Evolutionary conservation across 2,797 vertebrate genomes (phyloP).

Genomic region (Pipistrellus pipistrellus): DNA sequence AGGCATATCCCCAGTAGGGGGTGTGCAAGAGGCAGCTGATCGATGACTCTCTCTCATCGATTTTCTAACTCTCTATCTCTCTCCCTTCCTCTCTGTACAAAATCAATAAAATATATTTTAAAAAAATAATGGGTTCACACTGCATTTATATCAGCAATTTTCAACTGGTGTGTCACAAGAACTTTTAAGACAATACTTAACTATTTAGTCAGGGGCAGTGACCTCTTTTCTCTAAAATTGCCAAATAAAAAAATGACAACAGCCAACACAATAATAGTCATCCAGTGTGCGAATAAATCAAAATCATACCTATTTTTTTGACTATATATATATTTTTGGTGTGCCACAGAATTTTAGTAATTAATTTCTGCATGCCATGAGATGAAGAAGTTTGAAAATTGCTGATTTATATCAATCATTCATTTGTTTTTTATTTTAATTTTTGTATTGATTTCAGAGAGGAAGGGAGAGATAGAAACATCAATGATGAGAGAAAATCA

Average conservation of each 20-base stretch:
- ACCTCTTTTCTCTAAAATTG: neutral
- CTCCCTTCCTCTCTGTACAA: too few relatives aligned
- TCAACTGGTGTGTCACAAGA: neutral
- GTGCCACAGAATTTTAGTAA: neutral
- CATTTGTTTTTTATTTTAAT: neutral
- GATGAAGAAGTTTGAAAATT: neutral
- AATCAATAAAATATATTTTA: neutral
- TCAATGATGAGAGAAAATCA: too few relatives aligned
- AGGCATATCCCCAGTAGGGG: too few relatives aligned
- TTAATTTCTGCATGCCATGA: neutral
- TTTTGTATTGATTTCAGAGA: too few relatives aligned
- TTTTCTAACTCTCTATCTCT: too few relatives aligned
- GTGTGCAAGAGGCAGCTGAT: too few relatives aligned
- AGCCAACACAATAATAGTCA: neutral
- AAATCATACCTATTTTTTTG: neutral
- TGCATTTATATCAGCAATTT: neutral
- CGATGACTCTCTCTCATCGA: too few relatives aligned
- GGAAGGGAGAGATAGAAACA: too few relatives aligned
- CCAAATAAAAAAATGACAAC: neutral
- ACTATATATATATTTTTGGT: neutral
- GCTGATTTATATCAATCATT: neutral
- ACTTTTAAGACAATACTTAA: neutral
- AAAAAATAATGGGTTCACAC: neutral
- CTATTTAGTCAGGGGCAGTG: neutral
- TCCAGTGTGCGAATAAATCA: neutral